Percentiles rank a stretch among this genome's conserved stretches.
These are phyloP conservation scores for Typhlichthys subterraneus DNA, from an alignment of 2,797 vertebrate genomes.

Conservation along the genomic window DNA sequence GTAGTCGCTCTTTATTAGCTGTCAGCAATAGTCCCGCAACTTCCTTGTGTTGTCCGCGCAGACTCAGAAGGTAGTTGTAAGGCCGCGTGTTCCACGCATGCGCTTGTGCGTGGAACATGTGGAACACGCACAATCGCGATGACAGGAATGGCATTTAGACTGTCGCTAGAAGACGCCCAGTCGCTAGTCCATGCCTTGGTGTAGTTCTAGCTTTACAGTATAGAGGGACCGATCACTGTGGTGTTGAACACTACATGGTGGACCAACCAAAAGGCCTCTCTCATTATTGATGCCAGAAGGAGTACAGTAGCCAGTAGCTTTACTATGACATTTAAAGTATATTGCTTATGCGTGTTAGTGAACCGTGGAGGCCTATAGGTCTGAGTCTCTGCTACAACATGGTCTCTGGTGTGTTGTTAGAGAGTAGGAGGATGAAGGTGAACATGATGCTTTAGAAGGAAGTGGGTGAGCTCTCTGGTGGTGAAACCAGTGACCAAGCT, in stretches of 20 bases:
- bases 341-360: constrained; percentile 14
- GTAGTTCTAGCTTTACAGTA: too few relatives aligned
- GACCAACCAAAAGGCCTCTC: constrained; percentile 38
- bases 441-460: constrained; percentile 13
- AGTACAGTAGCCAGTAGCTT: constrained; percentile 1
- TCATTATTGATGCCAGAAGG: constrained; percentile 51
- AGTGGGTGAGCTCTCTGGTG: constrained; percentile 11
- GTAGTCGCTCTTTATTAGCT: too few relatives aligned
- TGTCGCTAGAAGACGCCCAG: too few relatives aligned
- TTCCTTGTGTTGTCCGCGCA: too few relatives aligned
- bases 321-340: constrained; percentile 29
- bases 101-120: too few relatives aligned
- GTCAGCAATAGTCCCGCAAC: too few relatives aligned
- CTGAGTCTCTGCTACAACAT: constrained; percentile 15
- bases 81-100: too few relatives aligned
- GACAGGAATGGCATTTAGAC: too few relatives aligned
- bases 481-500: not conserved
- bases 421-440: constrained; percentile 37
- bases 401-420: constrained; percentile 51
- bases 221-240: constrained; percentile 13
- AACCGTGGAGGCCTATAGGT: constrained; percentile 6
- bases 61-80: too few relatives aligned
- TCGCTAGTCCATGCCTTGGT: too few relatives aligned
- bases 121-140: too few relatives aligned
- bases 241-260: not conserved